Percentiles rank a stretch among this genome's conserved stretches.
Conservation (phyloP, 2,113 vertebrate genomes). For the Dunckerocampus dactyliophorus region DNA sequence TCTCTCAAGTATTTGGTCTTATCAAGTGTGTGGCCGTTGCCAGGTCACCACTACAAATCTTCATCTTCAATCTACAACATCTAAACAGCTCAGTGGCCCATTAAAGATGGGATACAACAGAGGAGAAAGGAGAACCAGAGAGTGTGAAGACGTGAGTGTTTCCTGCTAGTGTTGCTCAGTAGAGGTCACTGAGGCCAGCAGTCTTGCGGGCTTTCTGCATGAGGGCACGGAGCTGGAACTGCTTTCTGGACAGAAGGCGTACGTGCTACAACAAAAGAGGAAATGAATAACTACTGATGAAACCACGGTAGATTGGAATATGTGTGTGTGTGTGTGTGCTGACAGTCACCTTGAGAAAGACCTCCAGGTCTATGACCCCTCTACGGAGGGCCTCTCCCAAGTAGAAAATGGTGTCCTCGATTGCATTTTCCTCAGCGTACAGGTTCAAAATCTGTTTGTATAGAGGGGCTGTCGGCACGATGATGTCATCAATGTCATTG, state of each 20-base stretch:
- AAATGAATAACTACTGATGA: background rate
- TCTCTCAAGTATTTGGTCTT: conserved; percentile 18
- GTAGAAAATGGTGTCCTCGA: conserved; percentile 99
- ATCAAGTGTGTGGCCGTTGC: conserved; percentile 2
- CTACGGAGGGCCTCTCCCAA: conserved; percentile 92
- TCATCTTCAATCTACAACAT: conserved; percentile 2
- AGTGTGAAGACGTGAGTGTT: conserved; percentile 30
- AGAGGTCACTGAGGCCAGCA: conserved; percentile 95
- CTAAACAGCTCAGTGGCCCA: conserved; percentile 18
- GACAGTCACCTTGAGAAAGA: conserved; percentile 89
- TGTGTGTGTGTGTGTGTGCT: background rate
- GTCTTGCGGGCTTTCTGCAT: conserved; percentile 99
- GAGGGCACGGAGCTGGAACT: conserved; percentile 96
- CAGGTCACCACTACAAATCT: background rate
- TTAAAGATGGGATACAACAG: conserved; percentile 29
- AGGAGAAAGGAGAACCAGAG: conserved; percentile 11
- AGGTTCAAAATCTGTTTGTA: conserved; percentile 99
- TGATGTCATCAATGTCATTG: conserved; percentile 97
- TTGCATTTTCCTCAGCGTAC: conserved; percentile 97
- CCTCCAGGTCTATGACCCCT: conserved; percentile 95
- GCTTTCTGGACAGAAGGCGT: conserved; percentile 93
- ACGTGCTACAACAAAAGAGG: conserved; percentile 80
- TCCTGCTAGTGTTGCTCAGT: conserved; percentile 71
- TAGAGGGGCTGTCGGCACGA: conserved; percentile 93
- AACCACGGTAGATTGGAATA: background rate